These are phyloP conservation scores for Xerus inauris DNA, from an alignment of 2,113 vertebrate species.

Conservation along the genomic window DNA sequence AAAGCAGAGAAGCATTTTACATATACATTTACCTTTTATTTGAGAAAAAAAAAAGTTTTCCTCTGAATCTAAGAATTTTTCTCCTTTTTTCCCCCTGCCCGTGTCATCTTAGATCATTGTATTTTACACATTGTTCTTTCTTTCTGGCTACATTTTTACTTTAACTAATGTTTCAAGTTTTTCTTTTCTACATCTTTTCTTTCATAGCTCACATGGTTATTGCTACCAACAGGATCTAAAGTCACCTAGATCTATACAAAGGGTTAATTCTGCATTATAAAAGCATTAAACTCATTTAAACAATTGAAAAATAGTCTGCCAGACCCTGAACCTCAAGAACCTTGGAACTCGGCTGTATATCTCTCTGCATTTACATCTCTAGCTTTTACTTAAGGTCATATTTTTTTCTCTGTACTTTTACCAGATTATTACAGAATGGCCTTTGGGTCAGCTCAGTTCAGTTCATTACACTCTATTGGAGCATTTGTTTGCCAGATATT, in stretches of 20 bases:
- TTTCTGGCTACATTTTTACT: background rate
- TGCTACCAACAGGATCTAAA: background rate
- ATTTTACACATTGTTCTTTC: background rate
- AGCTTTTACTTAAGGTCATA: background rate
- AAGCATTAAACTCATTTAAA: background rate
- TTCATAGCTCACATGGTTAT: background rate
- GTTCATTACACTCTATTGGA: background rate
- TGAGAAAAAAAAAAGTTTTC: background rate
- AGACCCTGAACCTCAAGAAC: background rate
- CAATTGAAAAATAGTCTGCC: background rate
- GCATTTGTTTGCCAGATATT: background rate
- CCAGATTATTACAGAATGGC: background rate
- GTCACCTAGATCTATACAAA: background rate
- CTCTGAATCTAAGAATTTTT: background rate
- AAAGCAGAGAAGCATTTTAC: background rate
- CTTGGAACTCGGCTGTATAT: background rate
- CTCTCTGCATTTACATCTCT: background rate
- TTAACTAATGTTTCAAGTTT: background rate
- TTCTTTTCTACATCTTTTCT: conserved; percentile 9
- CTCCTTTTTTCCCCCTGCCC: background rate
- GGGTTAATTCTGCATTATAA: background rate
- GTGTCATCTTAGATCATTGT: background rate
- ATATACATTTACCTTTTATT: background rate
- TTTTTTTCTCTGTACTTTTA: background rate
- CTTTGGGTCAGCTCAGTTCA: background rate